A percentile compares a stretch with the other conserved stretches of the same genome.
Conservation (phyloP, 2,113 vertebrate species). For the Oceanites oceanicus region DNA sequence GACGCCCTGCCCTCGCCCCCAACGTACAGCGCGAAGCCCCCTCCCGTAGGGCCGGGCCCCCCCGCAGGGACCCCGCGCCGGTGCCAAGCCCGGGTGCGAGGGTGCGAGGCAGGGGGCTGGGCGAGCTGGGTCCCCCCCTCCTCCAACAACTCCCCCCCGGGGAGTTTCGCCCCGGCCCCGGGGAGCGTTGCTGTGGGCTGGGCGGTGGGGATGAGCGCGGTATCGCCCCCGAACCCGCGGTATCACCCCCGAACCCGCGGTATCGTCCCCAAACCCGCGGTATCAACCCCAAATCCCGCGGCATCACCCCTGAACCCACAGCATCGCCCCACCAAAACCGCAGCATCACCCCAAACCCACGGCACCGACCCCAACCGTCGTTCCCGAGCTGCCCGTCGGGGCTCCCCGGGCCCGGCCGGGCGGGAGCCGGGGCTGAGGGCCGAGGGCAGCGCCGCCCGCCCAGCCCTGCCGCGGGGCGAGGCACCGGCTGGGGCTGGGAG, state of each 20-base stretch:
- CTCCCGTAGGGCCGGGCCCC: neutral
- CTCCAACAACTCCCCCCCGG: neutral
- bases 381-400: neutral
- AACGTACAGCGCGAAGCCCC: neutral
- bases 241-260: neutral
- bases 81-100: neutral
- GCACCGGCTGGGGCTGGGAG: neutral
- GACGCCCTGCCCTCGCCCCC: neutral
- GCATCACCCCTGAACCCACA: neutral
- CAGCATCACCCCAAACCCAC: neutral
- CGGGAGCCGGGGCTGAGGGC: neutral
- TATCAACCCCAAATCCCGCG: neutral
- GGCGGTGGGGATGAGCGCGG: neutral
- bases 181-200: neutral
- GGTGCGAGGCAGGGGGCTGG: neutral
- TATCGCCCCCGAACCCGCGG: neutral
- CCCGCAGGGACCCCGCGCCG: no score
- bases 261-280: neutral
- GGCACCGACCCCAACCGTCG: neutral
- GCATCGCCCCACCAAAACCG: neutral
- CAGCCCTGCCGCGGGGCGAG: conserved; percentile 20
- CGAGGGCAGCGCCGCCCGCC: neutral
- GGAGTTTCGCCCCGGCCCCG: neutral
- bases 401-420: neutral
- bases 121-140: no score